phyloP scores from a whole-genome alignment of 2,888 invertebrate species.

The Drosophila buzzatii region DNA sequence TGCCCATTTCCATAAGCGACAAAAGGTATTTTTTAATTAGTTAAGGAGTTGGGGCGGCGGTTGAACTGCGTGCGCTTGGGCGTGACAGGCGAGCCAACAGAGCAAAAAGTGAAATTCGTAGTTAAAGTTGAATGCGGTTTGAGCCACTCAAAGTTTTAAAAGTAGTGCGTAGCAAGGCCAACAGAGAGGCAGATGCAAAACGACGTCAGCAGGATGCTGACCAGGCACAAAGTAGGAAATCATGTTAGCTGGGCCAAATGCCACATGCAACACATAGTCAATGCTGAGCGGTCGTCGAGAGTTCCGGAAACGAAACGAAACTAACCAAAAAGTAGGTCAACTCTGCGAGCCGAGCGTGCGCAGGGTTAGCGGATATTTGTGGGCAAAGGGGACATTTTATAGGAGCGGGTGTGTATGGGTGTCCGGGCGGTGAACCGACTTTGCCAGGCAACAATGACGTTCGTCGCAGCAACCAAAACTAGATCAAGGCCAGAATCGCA shows the following conservation, averaged over 20 bases:
- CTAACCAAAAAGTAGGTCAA: constrained; percentile 71
- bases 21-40: constrained; percentile 59
- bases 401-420: not conserved
- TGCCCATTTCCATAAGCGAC: constrained; percentile 9
- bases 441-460: constrained; percentile 68
- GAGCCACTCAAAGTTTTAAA: constrained; percentile 5
- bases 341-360: constrained; percentile 58
- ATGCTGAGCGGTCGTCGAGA: constrained; percentile 31
- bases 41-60: constrained; percentile 40
- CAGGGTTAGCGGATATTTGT: not conserved
- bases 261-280: constrained; percentile 56
- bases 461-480: constrained; percentile 66
- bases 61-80: constrained; percentile 43
- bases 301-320: constrained; percentile 55
- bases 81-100: constrained; percentile 44
- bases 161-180: constrained; percentile 64
- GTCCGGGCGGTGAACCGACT: constrained; percentile 21
- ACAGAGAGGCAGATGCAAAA: constrained; percentile 45
- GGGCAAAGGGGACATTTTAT: not conserved
- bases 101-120: constrained; percentile 61
- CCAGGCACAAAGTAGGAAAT: constrained; percentile 52
- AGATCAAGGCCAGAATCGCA: constrained; percentile 75
- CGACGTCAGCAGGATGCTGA: constrained; percentile 73
- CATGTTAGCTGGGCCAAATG: constrained; percentile 40
- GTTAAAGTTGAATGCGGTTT: constrained; percentile 29